Percentiles rank a stretch among this genome's conserved stretches.
These are phyloP conservation scores for Leuciscus waleckii DNA, from an alignment of 2,797 vertebrate genomes.

Conservation along the genomic window DNA sequence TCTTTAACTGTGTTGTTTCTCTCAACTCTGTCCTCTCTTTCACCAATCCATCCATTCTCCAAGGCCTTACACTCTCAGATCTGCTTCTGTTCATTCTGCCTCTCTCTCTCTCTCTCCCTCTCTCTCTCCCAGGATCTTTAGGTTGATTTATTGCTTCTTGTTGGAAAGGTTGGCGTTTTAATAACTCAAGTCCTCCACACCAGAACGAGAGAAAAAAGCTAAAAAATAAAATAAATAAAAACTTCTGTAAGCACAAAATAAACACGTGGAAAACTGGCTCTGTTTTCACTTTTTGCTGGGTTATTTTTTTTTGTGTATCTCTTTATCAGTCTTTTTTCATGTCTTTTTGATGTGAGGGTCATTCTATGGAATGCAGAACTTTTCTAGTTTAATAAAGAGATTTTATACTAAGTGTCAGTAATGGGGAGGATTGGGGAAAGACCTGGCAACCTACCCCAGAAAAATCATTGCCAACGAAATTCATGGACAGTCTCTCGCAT, in stretches of 20 bases:
- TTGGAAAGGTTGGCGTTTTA: slow-evolving; percentile 84
- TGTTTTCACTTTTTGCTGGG: slow-evolving; percentile 52
- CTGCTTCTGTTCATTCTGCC: slow-evolving; percentile 39
- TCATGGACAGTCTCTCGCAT: too few relatives aligned
- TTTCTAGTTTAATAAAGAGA: background rate
- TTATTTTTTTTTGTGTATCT: slow-evolving; percentile 50
- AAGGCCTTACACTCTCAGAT: slow-evolving; percentile 43
- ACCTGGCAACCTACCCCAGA: too few relatives aligned
- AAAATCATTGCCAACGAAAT: too few relatives aligned
- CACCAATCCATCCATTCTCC: slow-evolving; percentile 50
- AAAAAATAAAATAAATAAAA: slow-evolving; percentile 50
- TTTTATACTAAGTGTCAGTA: background rate
- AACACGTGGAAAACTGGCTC: slow-evolving; percentile 69
- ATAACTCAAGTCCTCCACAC: slow-evolving; percentile 82
- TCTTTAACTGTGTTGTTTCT: slow-evolving; percentile 29
- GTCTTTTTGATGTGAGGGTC: background rate
- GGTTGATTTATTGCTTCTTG: slow-evolving; percentile 84
- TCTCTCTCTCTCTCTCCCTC: slow-evolving; percentile 53
- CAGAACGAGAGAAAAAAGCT: slow-evolving; percentile 61
- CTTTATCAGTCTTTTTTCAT: slow-evolving; percentile 37
- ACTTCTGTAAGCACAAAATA: slow-evolving; percentile 81
- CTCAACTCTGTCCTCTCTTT: slow-evolving; percentile 45
- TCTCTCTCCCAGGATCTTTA: slow-evolving; percentile 73
- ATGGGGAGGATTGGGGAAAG: too few relatives aligned
- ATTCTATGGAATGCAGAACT: background rate